Percentiles rank a stretch among this genome's conserved stretches.
phyloP scores from a whole-genome alignment of 2,888 invertebrate genomes.

The Pyrochroa serraticornis region DNA sequence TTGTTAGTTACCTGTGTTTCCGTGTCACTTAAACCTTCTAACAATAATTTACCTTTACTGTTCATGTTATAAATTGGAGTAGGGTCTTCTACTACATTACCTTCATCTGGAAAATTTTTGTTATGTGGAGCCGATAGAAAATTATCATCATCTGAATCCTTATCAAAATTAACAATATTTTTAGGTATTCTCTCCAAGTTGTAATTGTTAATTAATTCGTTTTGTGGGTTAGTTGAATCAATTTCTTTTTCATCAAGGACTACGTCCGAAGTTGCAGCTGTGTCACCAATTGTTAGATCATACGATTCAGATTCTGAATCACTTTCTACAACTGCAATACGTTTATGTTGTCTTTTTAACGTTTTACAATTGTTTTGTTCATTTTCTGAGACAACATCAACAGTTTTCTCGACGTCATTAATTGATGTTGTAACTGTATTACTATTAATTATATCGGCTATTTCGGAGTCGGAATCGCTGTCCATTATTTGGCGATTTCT shows the following conservation, averaged over 20 bases:
- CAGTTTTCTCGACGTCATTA: neutral
- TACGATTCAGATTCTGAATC: constrained; percentile 34
- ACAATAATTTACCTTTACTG: constrained; percentile 28
- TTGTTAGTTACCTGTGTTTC: too few relatives aligned
- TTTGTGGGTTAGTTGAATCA: too few relatives aligned
- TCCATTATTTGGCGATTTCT: constrained; percentile 18
- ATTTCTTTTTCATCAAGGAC: too few relatives aligned
- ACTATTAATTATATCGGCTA: neutral
- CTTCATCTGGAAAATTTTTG: constrained; percentile 32
- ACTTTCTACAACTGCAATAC: constrained; percentile 31
- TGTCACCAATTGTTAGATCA: neutral
- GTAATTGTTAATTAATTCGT: neutral
- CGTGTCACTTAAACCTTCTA: constrained; percentile 28
- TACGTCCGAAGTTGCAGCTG: too few relatives aligned
- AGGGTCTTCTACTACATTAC: constrained; percentile 11
- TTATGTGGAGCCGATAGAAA: constrained; percentile 15
- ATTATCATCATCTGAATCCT: constrained; percentile 28
- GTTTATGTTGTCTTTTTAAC: constrained; percentile 12
- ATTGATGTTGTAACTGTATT: constrained; percentile 6
- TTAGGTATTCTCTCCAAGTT: neutral
- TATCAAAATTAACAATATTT: constrained; percentile 4
- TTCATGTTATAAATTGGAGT: constrained; percentile 30
- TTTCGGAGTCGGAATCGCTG: constrained; percentile 29
- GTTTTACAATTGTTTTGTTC: constrained; percentile 3
- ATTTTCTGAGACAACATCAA: neutral